Conservation (phyloP, 2,797 vertebrate species). For the Pampus argenteus region DNA sequence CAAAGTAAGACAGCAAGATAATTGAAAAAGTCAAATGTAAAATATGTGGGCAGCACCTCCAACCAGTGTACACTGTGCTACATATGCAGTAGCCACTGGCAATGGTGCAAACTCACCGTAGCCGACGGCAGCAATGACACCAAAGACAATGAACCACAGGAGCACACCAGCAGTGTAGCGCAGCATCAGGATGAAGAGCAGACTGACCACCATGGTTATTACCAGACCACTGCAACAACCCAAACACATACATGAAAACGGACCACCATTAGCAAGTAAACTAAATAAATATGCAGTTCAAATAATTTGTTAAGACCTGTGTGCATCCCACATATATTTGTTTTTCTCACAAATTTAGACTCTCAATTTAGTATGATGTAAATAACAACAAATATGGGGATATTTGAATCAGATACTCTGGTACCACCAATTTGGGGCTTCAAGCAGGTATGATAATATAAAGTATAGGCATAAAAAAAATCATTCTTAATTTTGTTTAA, state of each 20-base stretch:
- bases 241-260: conserved; percentile 33
- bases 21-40: background rate
- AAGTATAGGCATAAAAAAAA: conserved; percentile 6
- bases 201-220: conserved; percentile 92
- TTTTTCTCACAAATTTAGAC: background rate
- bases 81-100: background rate
- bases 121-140: conserved; percentile 87
- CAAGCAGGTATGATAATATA: background rate
- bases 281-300: background rate
- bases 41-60: conserved; percentile 6
- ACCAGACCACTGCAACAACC: conserved; percentile 87
- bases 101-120: conserved; percentile 83
- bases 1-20: background rate
- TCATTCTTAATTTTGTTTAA: background rate
- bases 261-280: background rate
- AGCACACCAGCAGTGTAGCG: conserved; percentile 91
- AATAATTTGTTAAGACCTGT: background rate
- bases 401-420: background rate
- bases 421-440: background rate
- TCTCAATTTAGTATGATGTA: background rate
- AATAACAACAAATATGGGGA: background rate
- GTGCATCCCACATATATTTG: background rate
- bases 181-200: conserved; percentile 92
- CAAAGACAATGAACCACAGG: conserved; percentile 92
- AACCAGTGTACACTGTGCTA: conserved; percentile 6